Evolutionary conservation across 2,797 vertebrate genomes (phyloP).

Genomic region (Jordanella pulchra): DNA sequence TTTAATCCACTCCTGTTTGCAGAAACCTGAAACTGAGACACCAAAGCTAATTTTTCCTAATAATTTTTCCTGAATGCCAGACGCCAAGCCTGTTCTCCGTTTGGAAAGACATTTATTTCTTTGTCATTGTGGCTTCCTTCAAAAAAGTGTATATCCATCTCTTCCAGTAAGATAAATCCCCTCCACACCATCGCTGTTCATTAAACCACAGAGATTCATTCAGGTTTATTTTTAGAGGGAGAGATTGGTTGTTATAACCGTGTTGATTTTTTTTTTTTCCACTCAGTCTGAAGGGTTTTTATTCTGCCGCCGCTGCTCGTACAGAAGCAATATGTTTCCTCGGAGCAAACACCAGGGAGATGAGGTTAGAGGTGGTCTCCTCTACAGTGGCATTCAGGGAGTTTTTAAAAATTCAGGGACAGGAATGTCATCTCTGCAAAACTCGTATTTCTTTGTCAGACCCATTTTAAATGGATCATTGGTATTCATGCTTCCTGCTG

Average conservation of each 20-base stretch:
- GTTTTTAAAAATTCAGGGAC: conserved; percentile 34
- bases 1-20: neutral
- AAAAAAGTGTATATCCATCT: conserved; percentile 54
- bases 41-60: conserved; percentile 43
- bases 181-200: conserved; percentile 49
- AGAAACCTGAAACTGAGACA: conserved; percentile 41
- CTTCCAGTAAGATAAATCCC: conserved; percentile 61
- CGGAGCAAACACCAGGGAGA: conserved; percentile 34
- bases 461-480: conserved; percentile 42
- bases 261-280: conserved; percentile 45
- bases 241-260: conserved; percentile 27
- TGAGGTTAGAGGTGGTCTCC: conserved; percentile 49
- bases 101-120: conserved; percentile 52
- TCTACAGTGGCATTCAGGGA: conserved; percentile 23
- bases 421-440: conserved; percentile 25
- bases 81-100: conserved; percentile 42
- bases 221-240: conserved; percentile 63
- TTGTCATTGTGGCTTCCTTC: conserved; percentile 49
- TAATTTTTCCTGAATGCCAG: conserved; percentile 47
- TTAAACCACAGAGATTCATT: conserved; percentile 63
- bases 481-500: conserved; percentile 49
- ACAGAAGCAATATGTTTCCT: conserved; percentile 36
- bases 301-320: conserved; percentile 34
- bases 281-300: conserved; percentile 43
- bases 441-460: conserved; percentile 44